phyloP scores from a whole-genome alignment of 2,797 vertebrate species.

The Thaleichthys pacificus region DNA sequence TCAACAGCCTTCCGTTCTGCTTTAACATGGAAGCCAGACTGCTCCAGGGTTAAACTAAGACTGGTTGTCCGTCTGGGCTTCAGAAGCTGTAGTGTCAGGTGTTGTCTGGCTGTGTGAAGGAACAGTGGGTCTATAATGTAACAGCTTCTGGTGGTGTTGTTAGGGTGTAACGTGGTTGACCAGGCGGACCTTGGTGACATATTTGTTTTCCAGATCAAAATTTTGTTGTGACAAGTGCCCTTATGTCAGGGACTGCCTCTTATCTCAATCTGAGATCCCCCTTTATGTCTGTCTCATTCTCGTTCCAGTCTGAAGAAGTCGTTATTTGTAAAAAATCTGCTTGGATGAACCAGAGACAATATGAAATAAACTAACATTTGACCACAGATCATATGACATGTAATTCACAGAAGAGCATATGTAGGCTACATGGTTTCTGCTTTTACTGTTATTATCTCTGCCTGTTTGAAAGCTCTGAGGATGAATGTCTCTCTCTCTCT shows the following conservation, averaged over 20 bases:
- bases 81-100: not conserved
- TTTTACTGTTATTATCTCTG: not conserved
- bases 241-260: conserved; percentile 27
- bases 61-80: not conserved
- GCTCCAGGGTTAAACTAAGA: not conserved
- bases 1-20: too few species aligned
- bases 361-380: too few species aligned
- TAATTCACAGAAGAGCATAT: too few species aligned
- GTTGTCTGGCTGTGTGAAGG: not conserved
- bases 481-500: not conserved
- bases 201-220: conserved; percentile 49
- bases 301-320: not conserved
- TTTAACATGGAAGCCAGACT: too few species aligned
- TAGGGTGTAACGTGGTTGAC: not conserved
- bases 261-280: conserved; percentile 19
- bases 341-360: too few species aligned
- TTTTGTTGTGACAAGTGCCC: conserved; percentile 50
- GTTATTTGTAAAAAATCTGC: too few species aligned
- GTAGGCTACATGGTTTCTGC: not conserved
- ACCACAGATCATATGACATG: too few species aligned
- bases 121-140: not conserved
- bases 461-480: not conserved
- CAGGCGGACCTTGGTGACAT: conserved; percentile 48
- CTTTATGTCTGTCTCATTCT: not conserved
- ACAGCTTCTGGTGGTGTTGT: not conserved